Conservation (phyloP, 2,113 vertebrate species). For the Telmatochromis bifrenatus region DNA sequence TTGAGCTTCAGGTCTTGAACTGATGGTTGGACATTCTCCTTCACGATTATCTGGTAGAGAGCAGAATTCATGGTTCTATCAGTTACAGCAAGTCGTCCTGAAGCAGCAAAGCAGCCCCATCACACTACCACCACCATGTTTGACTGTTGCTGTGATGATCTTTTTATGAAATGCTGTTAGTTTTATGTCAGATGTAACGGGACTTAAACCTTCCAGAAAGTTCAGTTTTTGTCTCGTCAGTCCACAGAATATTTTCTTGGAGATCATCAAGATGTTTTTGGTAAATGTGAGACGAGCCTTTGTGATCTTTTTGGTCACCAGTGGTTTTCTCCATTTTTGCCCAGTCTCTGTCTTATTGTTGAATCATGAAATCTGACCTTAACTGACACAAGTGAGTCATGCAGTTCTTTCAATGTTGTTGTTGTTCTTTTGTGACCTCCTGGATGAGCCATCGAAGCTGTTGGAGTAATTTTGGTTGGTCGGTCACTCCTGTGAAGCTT, state of each 20-base stretch:
- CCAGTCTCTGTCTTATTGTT: not conserved
- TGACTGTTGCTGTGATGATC: fast-evolving
- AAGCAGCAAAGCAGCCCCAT: not conserved
- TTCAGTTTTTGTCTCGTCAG: not conserved
- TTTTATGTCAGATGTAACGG: not conserved
- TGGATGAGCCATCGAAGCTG: not conserved
- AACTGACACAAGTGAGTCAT: not conserved
- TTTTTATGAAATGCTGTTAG: not conserved
- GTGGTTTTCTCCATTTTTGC: not conserved
- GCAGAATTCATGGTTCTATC: not conserved
- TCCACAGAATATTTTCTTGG: not conserved
- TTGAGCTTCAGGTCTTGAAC: not conserved
- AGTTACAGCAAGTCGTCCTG: not conserved
- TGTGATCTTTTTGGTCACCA: not conserved
- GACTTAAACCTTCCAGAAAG: not conserved
- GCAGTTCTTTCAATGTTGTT: not conserved
- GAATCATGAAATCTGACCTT: not conserved
- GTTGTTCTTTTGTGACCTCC: not conserved
- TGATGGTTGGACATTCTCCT: not conserved
- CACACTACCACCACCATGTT: not conserved
- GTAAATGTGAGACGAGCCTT: not conserved
- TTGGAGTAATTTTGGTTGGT: not conserved
- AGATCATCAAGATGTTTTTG: not conserved
- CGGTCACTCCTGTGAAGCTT: not conserved
- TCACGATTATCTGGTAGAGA: not conserved